Conservation (phyloP, 1,140 invertebrate species). For the Venustaconcha ellipsiformis region DNA sequence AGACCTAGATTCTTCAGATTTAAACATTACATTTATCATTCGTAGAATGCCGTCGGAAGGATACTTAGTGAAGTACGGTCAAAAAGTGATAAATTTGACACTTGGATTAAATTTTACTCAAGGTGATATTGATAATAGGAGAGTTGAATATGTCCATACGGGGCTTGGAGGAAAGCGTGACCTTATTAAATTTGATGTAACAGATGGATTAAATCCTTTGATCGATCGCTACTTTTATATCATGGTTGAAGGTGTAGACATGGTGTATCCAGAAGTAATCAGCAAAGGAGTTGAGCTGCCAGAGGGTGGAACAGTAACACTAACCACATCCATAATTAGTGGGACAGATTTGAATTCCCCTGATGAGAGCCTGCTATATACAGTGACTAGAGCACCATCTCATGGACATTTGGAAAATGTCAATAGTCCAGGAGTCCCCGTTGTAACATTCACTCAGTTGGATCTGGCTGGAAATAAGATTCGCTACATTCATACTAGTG, state of each 20-base stretch:
- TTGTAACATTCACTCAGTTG: conserved; percentile 67
- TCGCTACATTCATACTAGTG: conserved; percentile 63
- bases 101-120: conserved; percentile 68
- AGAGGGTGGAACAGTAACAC: conserved; percentile 62
- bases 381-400: conserved; percentile 64
- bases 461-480: conserved; percentile 68
- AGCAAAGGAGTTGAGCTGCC: conserved; percentile 67
- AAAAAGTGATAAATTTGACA: conserved; percentile 57
- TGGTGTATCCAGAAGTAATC: conserved; percentile 63
- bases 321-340: conserved; percentile 66
- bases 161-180: conserved; percentile 65
- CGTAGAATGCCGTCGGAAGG: conserved; percentile 63
- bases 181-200: conserved; percentile 69
- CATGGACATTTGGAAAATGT: conserved; percentile 66
- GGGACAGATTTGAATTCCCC: conserved; percentile 66
- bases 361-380: conserved; percentile 63
- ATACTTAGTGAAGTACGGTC: conserved; percentile 47
- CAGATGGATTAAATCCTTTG: conserved; percentile 68
- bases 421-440: conserved; percentile 59
- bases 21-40: conserved; percentile 63
- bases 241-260: conserved; percentile 65
- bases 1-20: conserved; percentile 67
- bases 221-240: conserved; percentile 69
- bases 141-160: conserved; percentile 66
- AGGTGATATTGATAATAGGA: conserved; percentile 63